Base-by-base conservation (phyloP, 1,140 invertebrate genomes). In the Zaprionus camerounensis region DNA sequence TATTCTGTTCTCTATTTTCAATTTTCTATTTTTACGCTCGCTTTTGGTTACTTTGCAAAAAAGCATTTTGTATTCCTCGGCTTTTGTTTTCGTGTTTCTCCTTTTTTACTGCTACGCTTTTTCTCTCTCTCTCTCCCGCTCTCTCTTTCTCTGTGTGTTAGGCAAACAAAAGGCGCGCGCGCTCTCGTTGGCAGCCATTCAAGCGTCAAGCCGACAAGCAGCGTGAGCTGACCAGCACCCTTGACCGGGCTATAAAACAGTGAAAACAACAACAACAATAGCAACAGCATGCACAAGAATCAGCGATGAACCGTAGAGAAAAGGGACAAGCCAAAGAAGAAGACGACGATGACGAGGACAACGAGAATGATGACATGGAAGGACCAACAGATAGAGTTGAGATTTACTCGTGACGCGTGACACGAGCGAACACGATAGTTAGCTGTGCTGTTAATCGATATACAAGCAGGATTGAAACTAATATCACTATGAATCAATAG, bases 11-110 rank as follows among this genome's bases (percentile, higher is more conserved):
- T 75, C 83, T 81, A 88, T 86, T 86, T 87, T 82, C 83, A 49
- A 85, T 80, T 79, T 79, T 78, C 79, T 83, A 73, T 82, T 81
- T 72, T 87, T 82, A 77, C 77, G 68, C 74, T 86, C 66, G 83
- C 83, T 87, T 86, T 86, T 79, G 83, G 83, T 81, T 82, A 87
- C 83, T 87, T 88, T 79, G 84, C 84, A 84, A 90, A 88, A 71
- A 88, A 84, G 78, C 83, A 84, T 88, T 88, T 75, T 59, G 68
- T 73, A 80, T 78, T 20, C 38, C 49, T 71, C 13, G 31, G 57
- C 59, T 57, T 74, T 69, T 69, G 57, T 74, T 70, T 62, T 61
- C 36, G 15, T 59, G 24, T 49, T 31, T 46, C 55, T n/a, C 26
- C 13, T 57, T 36, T 49, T 64, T 53, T 67, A 53, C 69, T 75